Evolutionary conservation across 1,140 invertebrate species (phyloP), one percentile per base, ranked within the genome.

Genomic region (Apis cerana): DNA sequence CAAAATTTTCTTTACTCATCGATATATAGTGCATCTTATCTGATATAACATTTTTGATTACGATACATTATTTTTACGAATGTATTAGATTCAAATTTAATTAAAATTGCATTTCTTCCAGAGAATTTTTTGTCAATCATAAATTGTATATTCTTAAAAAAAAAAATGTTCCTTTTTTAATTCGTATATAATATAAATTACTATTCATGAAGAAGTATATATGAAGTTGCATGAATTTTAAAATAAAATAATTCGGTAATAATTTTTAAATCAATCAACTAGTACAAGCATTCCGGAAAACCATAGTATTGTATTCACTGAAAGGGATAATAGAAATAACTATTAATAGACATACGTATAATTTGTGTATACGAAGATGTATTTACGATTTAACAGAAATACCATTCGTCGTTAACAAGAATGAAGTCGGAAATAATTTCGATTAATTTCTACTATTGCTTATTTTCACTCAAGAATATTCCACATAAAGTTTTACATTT

Each of bases 381-480:
- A 68, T 54, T 80, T 58, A 80, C 54, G 78, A 74, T 61, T 74
- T 74, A 74, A 80, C 74, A 65, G 61, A 33, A 79, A 43, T n/a
- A 59, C 43, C 61, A 33, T 19, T 27, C 33, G 5, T 43, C 5
- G 33, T 43, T 43, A 43, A 43, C 4, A 15, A 12, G n/a, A 50
- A 50, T 21, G 9, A n/a, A 10, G 11, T 68, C 15, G 33, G 52
- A 71, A 71, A 11, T 23, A 48, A 50, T 19, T 9, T 15, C 21
- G 0, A 2, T 12, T n/a, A 23, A 69, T 13, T 43, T 50, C 2
- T 12, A 13, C 11, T 11, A n/a, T 8, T 7, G 9, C 3, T 11
- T 5, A 43, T 17, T 43, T 43, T 17, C 11, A 12, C 9, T 13
- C 0, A 68, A 10, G 13, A 17, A 23, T 19, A 54, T 4, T 19